Conservation (phyloP, 2,113 vertebrate species). For the Cacatua alba region DNA sequence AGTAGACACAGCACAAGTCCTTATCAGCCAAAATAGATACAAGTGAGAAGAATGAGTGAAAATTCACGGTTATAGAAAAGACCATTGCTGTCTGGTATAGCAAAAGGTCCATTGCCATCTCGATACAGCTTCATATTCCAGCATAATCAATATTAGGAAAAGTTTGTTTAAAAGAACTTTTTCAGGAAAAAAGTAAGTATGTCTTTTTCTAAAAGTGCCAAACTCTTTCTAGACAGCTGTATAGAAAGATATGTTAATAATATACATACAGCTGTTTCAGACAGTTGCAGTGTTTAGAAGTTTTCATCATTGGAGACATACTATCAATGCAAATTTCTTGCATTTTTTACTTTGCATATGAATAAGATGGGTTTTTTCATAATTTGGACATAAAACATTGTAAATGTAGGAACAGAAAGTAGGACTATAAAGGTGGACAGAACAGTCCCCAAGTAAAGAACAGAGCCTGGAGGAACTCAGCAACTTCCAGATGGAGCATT, state of each 20-base stretch:
- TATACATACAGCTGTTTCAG: neutral
- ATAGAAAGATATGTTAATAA: neutral
- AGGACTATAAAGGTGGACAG: neutral
- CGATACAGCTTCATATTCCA: accelerated
- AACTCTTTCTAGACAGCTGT: neutral
- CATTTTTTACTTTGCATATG: neutral
- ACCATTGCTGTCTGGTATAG: neutral
- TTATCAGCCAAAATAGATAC: neutral
- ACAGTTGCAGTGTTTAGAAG: neutral
- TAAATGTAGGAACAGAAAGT: neutral
- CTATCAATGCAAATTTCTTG: neutral
- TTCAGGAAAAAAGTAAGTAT: neutral
- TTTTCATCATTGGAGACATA: neutral
- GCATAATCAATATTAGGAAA: neutral
- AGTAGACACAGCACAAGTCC: neutral
- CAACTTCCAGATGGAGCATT: neutral
- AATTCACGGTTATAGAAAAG: neutral
- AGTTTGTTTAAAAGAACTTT: neutral
- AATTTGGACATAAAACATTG: neutral
- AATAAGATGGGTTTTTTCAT: neutral
- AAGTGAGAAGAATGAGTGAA: neutral
- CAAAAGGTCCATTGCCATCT: neutral
- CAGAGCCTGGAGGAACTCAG: neutral
- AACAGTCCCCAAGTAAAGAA: neutral
- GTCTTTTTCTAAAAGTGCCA: neutral